Evolutionary conservation across 64 coral and sea anemone species (phyloP).

Genomic region (Hydrozoanthus tunicans): DNA sequence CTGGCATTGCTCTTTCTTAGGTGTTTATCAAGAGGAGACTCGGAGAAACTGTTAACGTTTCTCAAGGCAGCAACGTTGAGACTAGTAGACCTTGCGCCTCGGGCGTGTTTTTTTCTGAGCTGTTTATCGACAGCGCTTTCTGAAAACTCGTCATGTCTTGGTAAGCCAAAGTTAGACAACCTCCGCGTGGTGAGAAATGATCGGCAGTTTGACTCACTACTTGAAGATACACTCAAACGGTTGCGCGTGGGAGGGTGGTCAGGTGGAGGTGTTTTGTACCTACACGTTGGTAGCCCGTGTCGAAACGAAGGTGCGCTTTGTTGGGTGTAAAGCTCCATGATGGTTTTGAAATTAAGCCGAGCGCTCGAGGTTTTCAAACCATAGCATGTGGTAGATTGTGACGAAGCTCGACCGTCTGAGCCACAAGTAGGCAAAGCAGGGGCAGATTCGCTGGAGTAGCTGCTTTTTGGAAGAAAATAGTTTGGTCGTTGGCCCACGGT

Average conservation of each 20-base stretch:
- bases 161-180: not conserved
- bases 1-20: constrained; percentile 56
- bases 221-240: constrained; percentile 35
- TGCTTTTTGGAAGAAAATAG: not conserved
- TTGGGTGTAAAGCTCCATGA: constrained; percentile 66
- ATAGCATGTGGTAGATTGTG: not conserved
- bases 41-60: constrained; percentile 7
- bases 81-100: constrained; percentile 65
- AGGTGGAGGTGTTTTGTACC: constrained; percentile 45
- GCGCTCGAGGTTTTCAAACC: not conserved
- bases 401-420: not conserved
- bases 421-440: not conserved
- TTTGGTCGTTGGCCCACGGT: not conserved
- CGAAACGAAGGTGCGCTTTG: constrained; percentile 71
- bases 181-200: constrained; percentile 13
- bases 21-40: constrained; percentile 72
- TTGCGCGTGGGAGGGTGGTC: constrained; percentile 24
- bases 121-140: constrained; percentile 41
- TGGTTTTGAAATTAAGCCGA: constrained; percentile 51
- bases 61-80: constrained; percentile 45
- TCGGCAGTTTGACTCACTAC: constrained; percentile 4
- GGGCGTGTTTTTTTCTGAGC: constrained; percentile 52
- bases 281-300: constrained; percentile 47
- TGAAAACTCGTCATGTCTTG: constrained; percentile 33
- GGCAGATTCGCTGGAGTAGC: not conserved